Conservation (phyloP, 1,140 invertebrate species). For the Drosophila grimshawi region DNA sequence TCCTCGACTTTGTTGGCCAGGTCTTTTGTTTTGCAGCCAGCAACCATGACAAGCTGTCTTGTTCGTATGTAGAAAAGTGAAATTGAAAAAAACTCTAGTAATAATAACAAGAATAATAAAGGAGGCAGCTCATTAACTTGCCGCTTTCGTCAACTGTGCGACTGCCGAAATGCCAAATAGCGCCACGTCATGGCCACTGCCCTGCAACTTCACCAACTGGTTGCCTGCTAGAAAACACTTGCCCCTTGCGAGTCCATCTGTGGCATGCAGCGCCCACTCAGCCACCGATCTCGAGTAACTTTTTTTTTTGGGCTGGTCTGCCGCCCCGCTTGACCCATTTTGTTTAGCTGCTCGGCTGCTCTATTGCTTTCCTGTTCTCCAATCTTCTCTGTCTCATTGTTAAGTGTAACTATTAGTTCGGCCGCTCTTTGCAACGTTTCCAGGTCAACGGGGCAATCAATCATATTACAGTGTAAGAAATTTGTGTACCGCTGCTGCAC, state of each 20-base stretch:
- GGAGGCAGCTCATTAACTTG: slow-evolving; percentile 78
- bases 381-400: slow-evolving; percentile 57
- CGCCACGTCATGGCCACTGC: slow-evolving; percentile 71
- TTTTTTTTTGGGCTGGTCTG: slow-evolving; percentile 46
- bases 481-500: slow-evolving; percentile 68
- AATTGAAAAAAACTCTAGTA: slow-evolving; percentile 67
- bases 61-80: slow-evolving; percentile 67
- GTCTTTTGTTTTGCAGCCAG: slow-evolving; percentile 69
- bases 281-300: slow-evolving; percentile 23
- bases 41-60: slow-evolving; percentile 64
- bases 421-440: slow-evolving; percentile 57
- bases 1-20: slow-evolving; percentile 56
- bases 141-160: slow-evolving; percentile 75
- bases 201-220: slow-evolving; percentile 35
- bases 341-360: slow-evolving; percentile 22
- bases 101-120: slow-evolving; percentile 73
- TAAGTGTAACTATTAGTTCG: slow-evolving; percentile 81
- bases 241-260: slow-evolving; percentile 48
- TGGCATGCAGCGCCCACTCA: slow-evolving; percentile 69
- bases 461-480: slow-evolving; percentile 79
- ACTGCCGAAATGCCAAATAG: slow-evolving; percentile 67
- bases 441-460: slow-evolving; percentile 82
- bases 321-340: slow-evolving; percentile 76
- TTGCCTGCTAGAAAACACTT: slow-evolving; percentile 33
- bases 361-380: slow-evolving; percentile 50